A percentile compares a stretch with the other conserved stretches of the same genome.
These are phyloP conservation scores for Saguinus midas DNA, from an alignment of 2,113 vertebrate species.

Conservation along the genomic window DNA sequence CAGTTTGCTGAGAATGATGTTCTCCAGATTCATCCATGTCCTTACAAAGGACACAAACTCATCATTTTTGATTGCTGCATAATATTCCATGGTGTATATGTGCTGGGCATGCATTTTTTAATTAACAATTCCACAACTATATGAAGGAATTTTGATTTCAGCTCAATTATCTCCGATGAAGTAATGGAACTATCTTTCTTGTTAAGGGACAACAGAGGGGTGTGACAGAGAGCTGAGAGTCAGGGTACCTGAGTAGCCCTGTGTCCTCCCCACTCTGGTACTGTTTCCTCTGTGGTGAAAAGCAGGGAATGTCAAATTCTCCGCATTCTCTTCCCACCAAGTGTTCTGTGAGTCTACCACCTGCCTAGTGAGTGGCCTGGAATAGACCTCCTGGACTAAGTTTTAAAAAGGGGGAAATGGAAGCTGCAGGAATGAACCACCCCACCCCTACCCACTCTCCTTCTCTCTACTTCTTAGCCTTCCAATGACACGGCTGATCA, in stretches of 20 bases:
- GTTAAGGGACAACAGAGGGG: not conserved
- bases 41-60: too few species aligned
- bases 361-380: not conserved
- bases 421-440: not conserved
- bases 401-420: not conserved
- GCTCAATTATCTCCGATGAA: not conserved
- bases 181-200: not conserved
- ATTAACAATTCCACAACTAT: constrained; percentile 53
- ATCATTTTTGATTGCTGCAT: too few species aligned
- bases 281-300: not conserved
- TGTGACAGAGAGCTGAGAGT: not conserved
- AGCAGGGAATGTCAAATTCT: not conserved
- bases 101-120: too few species aligned
- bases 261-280: too few species aligned
- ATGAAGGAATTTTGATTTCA: constrained; percentile 23
- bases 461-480: not conserved
- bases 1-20: too few species aligned
- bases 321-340: not conserved
- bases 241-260: not conserved
- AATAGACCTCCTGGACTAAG: not conserved
- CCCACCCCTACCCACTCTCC: not conserved
- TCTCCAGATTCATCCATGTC: too few species aligned
- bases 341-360: not conserved
- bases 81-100: too few species aligned
- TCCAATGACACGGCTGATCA: not conserved